Base-by-base conservation (phyloP, 1,140 invertebrate genomes). In the Drosophila orena region DNA sequence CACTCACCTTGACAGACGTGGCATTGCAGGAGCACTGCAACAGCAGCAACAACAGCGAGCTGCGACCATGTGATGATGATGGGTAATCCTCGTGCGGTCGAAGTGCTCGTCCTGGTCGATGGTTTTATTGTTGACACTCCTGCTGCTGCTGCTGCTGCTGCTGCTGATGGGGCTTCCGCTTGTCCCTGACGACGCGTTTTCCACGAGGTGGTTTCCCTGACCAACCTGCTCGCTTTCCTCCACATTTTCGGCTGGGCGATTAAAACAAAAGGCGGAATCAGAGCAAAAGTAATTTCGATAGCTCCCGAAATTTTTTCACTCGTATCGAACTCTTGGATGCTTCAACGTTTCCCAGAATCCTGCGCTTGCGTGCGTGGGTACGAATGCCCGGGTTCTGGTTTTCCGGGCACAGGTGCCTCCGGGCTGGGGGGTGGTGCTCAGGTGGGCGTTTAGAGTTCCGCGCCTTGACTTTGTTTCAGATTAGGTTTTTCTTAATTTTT, bases 181-280 rank as follows among this genome's bases (percentile, higher is more conserved):
- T 79, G 72, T 77, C 73, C 84, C 84, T 89, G 84, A 89, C 84
- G 72, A 84, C 84, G 68, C 84, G 79, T 68, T 74, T 70, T 66
- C 66, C 72, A 68, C 60, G 55, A 57, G 55, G n/a, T 66, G 64
- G 81, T 64, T 80, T 85, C 72, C 77, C 62, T 68, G 49, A 43
- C 72, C 54, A 59, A 40, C 50, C 60, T 57, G 69, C 46, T 69
- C 46, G 71, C 62, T 64, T 61, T 69, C 40, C 65, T 72, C 38
- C 53, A 55, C 71, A 74, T 74, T 50, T 53, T 69, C 46, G 38
- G 44, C 30, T 47, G 35, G 34, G 55, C 42, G 37, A 24, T 43
- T 66, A 22, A 76, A 76, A 75, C 44, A 65, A 68, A 55, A 68
- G 72, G 24, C 37, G 46, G 61, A 79, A 71, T 57, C 52, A 58